Percentiles rank a stretch among this genome's conserved stretches.
Evolutionary conservation across 2,797 vertebrate species (phyloP).

Genomic region (Knipowitschia caucasica): DNA sequence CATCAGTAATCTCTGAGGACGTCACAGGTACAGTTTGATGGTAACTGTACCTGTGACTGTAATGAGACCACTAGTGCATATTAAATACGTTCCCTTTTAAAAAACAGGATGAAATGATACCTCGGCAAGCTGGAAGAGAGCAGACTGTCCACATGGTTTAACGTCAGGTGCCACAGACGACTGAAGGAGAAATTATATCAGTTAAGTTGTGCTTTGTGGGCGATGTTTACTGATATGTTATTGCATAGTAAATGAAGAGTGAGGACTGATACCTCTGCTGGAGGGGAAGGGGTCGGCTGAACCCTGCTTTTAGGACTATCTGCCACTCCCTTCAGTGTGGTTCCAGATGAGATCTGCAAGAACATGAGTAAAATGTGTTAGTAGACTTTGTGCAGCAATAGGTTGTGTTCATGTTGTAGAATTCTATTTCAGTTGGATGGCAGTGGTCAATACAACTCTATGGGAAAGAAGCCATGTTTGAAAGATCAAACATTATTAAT

Average conservation of each 20-base stretch:
- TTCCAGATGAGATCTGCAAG: constrained; percentile 72
- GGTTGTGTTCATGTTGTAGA: too few species aligned
- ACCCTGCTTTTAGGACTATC: constrained; percentile 77
- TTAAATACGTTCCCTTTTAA: too few species aligned
- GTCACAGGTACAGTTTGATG: too few species aligned
- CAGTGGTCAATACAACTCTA: too few species aligned
- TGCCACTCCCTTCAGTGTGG: constrained; percentile 70
- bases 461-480: too few species aligned
- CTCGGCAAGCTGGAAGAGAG: constrained; percentile 95
- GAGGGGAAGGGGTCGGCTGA: constrained; percentile 76
- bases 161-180: constrained; percentile 78
- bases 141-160: constrained; percentile 88
- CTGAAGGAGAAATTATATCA: background rate
- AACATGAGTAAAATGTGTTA: constrained; percentile 5
- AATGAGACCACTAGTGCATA: too few species aligned
- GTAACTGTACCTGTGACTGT: too few species aligned
- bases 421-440: too few species aligned
- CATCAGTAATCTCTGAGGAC: too few species aligned
- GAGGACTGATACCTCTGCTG: constrained; percentile 74
- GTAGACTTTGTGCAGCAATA: too few species aligned
- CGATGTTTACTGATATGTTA: background rate
- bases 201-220: background rate
- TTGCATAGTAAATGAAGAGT: background rate
- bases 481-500: too few species aligned
- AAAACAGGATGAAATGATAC: constrained; percentile 51